Base-by-base conservation (phyloP, 30 jellyfish, hydroid and myxozoan genomes). In the Sanderia malayensis region DNA sequence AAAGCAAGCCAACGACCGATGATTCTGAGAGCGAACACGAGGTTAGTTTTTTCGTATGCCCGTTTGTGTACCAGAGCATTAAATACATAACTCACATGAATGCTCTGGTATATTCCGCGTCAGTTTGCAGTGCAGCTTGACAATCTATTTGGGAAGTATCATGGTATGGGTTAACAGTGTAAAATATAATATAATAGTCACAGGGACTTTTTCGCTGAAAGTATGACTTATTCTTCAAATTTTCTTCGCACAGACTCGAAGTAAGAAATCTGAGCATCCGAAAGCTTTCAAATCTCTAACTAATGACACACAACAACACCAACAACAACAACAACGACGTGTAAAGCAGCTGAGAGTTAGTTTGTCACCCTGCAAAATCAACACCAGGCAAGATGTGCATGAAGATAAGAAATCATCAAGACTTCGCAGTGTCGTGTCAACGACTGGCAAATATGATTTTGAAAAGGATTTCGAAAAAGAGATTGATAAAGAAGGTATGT, bases 11-110 rank as follows among this genome's bases (percentile, higher is more conserved):
- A 0, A 53, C 44, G 8, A 28, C 78, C 1, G 78, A 64, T 9
- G 87, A 57, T 26, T 73, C 84, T 4, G 84, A 58, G 49, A 76
- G 78, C 30, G 87, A 76, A 30, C 20, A 61, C 53, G 87, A 76
- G 87, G 87, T 76, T 23, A 15, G 62, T 32, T n/a, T n/a, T n/a
- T n/a, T n/a, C n/a, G n/a, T n/a, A n/a, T n/a, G n/a, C n/a, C n/a
- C n/a, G n/a, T n/a, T n/a, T n/a, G n/a, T n/a, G n/a, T n/a, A n/a
- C n/a, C n/a, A n/a, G n/a, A n/a, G n/a, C n/a, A n/a, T n/a, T n/a
- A n/a, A n/a, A n/a, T n/a, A n/a, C n/a, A n/a, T n/a, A n/a, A n/a
- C n/a, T n/a, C n/a, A n/a, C n/a, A n/a, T n/a, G n/a, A n/a, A n/a
- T n/a, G n/a, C n/a, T n/a, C n/a, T n/a, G n/a, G n/a, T n/a, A n/a